phyloP scores from a whole-genome alignment of 2,888 invertebrate genomes.

The Luffia ferchaultella region DNA sequence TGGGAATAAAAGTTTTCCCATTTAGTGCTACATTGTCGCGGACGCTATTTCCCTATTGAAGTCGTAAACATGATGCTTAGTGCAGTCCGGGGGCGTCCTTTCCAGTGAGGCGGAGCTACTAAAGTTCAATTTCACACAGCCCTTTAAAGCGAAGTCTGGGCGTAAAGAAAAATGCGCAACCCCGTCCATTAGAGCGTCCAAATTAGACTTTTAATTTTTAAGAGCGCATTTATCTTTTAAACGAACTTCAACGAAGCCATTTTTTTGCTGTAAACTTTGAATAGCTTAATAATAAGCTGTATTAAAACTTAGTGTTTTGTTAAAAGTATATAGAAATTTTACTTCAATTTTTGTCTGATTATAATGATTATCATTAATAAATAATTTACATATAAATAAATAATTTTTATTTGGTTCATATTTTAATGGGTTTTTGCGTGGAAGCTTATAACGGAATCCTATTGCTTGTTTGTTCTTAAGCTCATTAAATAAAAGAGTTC shows the following conservation, averaged over 20 bases:
- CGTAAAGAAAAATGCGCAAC: slow-evolving; percentile 29
- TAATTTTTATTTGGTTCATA: too few relatives aligned
- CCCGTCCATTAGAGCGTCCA: slow-evolving; percentile 39
- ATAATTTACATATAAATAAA: too few relatives aligned
- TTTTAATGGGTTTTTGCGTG: too few relatives aligned
- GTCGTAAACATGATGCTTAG: slow-evolving; percentile 54
- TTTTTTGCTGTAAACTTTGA: slow-evolving; percentile 12
- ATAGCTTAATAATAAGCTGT: slow-evolving; percentile 5
- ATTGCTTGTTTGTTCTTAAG: too few relatives aligned
- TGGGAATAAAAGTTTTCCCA: slow-evolving; percentile 58
- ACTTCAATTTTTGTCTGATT: neutral
- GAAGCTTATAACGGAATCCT: too few relatives aligned
- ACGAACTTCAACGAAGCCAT: slow-evolving; percentile 1
- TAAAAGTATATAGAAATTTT: neutral
- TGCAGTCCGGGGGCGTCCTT: slow-evolving; percentile 6
- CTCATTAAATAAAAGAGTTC: too few relatives aligned
- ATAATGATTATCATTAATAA: too few relatives aligned
- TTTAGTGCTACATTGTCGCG: slow-evolving; percentile 41
- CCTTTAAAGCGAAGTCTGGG: slow-evolving; percentile 13
- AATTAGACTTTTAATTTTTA: slow-evolving; percentile 42
- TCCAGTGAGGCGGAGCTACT: slow-evolving; percentile 13
- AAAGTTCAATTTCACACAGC: slow-evolving; percentile 44
- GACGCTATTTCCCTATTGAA: slow-evolving; percentile 61
- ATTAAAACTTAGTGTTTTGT: neutral
- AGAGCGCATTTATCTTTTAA: slow-evolving; percentile 24